A percentile compares a stretch with the other conserved stretches of the same genome.
phyloP scores from a whole-genome alignment of 2,113 vertebrate genomes.

The Dromaius novaehollandiae region DNA sequence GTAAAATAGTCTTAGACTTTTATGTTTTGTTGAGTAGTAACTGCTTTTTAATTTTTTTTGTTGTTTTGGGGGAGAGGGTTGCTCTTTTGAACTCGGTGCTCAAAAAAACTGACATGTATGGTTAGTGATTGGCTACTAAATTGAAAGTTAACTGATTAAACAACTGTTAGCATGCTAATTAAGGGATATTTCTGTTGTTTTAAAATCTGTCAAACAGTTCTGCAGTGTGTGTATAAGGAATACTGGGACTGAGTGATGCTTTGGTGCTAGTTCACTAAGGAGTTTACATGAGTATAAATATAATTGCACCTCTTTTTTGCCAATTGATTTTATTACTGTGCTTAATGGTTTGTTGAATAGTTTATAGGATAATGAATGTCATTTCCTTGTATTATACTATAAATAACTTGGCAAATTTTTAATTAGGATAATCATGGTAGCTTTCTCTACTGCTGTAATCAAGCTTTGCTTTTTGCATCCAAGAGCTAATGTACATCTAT shows the following conservation, averaged over 20 bases:
- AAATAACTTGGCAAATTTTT: constrained; percentile 75
- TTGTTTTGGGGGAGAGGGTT: neutral
- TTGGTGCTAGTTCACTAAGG: constrained; percentile 52
- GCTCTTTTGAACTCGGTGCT: constrained; percentile 6
- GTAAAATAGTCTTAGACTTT: constrained; percentile 23
- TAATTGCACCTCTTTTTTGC: constrained; percentile 74
- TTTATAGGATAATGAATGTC: constrained; percentile 75
- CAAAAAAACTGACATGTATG: neutral
- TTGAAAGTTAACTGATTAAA: neutral
- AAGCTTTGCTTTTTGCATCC: constrained; percentile 42
- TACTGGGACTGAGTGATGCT: constrained; percentile 20
- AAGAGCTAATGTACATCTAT: constrained; percentile 37
- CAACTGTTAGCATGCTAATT: neutral
- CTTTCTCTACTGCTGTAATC: constrained; percentile 56
- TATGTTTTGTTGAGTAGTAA: constrained; percentile 1
- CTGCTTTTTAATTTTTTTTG: neutral
- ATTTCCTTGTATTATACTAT: constrained; percentile 73
- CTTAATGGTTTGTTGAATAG: constrained; percentile 77
- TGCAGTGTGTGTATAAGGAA: constrained; percentile 13
- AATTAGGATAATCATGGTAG: constrained; percentile 72
- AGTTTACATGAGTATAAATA: constrained; percentile 62
- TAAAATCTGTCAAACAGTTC: neutral
- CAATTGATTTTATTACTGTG: constrained; percentile 74
- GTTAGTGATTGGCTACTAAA: neutral
- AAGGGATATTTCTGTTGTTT: neutral